These are phyloP conservation scores for Salmo trutta DNA, from an alignment of 2,797 vertebrate species.

Conservation along the genomic window DNA sequence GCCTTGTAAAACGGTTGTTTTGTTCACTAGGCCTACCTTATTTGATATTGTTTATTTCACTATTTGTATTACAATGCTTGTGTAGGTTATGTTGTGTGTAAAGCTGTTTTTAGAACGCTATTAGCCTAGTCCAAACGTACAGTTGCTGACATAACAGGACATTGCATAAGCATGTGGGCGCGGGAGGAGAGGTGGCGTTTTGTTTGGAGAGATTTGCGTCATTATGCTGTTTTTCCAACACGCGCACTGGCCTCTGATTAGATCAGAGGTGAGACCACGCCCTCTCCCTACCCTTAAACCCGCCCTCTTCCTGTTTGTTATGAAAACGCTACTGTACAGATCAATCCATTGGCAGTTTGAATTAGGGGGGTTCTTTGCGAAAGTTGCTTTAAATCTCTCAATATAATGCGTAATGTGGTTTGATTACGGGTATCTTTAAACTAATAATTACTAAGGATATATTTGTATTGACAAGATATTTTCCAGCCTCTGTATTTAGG, in stretches of 20 bases:
- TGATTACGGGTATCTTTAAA: not conserved
- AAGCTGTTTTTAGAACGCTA: not conserved
- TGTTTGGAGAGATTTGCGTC: conserved; percentile 17
- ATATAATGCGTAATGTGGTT: not conserved
- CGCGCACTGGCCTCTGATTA: conserved; percentile 18
- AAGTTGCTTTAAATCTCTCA: not conserved
- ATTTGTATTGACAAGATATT: not conserved
- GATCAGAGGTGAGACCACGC: not conserved
- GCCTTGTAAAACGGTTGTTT: not conserved
- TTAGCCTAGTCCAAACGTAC: not conserved
- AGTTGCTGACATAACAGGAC: conserved; percentile 6
- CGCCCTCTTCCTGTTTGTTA: not conserved
- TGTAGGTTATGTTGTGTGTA: not conserved
- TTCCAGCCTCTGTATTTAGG: not conserved
- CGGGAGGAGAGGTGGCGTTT: not conserved
- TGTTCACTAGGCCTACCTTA: not conserved
- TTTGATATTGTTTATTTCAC: not conserved
- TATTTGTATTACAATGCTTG: not conserved
- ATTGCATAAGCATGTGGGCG: not conserved
- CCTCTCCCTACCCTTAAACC: not conserved
- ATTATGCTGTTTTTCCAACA: conserved; percentile 4
- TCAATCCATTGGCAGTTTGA: not conserved
- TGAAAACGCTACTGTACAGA: not conserved
- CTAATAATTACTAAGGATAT: not conserved
- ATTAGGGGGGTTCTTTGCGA: not conserved